Evolutionary conservation across 2,888 invertebrate genomes (phyloP).

Genomic region (Argyresthia albistria): DNA sequence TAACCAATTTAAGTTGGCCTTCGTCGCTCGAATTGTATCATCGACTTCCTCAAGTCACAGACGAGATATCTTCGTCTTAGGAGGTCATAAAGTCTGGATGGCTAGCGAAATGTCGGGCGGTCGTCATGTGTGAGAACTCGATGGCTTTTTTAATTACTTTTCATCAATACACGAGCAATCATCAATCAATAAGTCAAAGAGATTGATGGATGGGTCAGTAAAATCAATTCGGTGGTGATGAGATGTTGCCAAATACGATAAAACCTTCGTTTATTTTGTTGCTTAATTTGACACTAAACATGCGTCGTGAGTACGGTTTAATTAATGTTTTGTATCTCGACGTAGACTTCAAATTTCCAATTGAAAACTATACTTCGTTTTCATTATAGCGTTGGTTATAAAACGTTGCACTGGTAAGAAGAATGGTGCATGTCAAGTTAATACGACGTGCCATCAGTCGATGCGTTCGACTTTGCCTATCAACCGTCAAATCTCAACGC

Average conservation of each 20-base stretch:
- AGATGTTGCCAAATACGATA: constrained; percentile 33
- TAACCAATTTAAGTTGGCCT: constrained; percentile 26
- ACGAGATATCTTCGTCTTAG: constrained; percentile 3
- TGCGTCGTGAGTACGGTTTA: constrained; percentile 15
- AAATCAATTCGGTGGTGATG: constrained; percentile 60
- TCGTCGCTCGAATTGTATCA: constrained; percentile 7
- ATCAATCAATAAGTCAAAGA: constrained; percentile 64
- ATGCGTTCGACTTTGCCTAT: constrained; percentile 35
- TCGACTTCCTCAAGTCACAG: background rate
- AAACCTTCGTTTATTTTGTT: constrained; percentile 22
- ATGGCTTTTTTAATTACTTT: constrained; percentile 59
- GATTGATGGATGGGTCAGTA: constrained; percentile 56
- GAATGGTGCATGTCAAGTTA: background rate
- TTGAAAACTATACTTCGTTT: constrained; percentile 14
- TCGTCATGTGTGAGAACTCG: constrained; percentile 29
- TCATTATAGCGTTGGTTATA: background rate
- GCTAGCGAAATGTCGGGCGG: constrained; percentile 16
- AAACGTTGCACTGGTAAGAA: background rate
- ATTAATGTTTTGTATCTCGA: background rate
- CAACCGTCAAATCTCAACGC: constrained; percentile 49
- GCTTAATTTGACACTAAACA: constrained; percentile 66
- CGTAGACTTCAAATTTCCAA: background rate
- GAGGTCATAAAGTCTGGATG: constrained; percentile 22
- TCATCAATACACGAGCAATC: constrained; percentile 48
- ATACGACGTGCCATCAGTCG: constrained; percentile 59